These are phyloP conservation scores for Pheucticus melanocephalus DNA, from an alignment of 2,113 vertebrate species.

Conservation along the genomic window DNA sequence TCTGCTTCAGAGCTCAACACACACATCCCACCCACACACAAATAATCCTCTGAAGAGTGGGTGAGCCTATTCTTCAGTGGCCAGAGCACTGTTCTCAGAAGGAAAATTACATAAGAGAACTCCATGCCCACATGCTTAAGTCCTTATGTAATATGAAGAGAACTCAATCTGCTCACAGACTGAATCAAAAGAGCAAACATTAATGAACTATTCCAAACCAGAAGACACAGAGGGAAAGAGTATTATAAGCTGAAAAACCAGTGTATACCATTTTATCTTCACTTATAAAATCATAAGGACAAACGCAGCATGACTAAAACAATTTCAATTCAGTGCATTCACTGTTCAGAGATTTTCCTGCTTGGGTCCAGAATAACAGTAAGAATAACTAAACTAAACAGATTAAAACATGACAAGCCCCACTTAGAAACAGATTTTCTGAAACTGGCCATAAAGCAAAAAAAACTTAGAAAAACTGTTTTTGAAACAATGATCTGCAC, in stretches of 20 bases:
- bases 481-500: not conserved
- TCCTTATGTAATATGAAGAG: constrained; percentile 2
- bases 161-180: not conserved
- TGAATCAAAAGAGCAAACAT: not conserved
- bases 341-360: not conserved
- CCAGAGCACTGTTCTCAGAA: constrained; percentile 14
- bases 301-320: not conserved
- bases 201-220: not conserved
- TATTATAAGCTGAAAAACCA: not conserved
- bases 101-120: not conserved
- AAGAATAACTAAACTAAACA: not conserved
- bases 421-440: not conserved
- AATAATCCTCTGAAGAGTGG: not conserved
- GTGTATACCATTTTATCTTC: not conserved
- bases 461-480: not conserved
- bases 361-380: not conserved
- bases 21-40: not conserved
- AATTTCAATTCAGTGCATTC: not conserved
- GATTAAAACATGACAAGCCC: not conserved
- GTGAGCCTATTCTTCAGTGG: not conserved
- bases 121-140: not conserved
- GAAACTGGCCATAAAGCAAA: not conserved
- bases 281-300: not conserved
- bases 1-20: not conserved
- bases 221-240: not conserved